Conservation (phyloP, 2,797 vertebrate genomes). For the Lepilemur ruficaudatus region DNA sequence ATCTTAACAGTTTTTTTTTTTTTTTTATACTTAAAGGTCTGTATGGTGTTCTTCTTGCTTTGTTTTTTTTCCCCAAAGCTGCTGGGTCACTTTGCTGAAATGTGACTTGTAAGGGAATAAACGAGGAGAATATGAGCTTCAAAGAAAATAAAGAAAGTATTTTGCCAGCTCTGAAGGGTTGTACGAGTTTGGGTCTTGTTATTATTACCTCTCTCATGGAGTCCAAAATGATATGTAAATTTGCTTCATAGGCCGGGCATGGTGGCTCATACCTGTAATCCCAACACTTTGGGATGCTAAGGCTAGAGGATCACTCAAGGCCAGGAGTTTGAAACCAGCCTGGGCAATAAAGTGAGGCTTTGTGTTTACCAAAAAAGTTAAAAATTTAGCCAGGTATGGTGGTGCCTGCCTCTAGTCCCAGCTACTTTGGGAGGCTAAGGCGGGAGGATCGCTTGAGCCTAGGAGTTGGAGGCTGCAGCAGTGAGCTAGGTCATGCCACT, state of each 20-base stretch:
- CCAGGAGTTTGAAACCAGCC: not conserved
- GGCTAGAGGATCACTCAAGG: not conserved
- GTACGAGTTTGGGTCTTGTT: not conserved
- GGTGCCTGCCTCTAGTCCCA: not conserved
- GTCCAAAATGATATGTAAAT: not conserved
- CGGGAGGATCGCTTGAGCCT: not conserved
- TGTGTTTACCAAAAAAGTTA: not conserved
- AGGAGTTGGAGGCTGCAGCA: not conserved
- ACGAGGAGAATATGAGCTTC: not conserved
- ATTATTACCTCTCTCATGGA: not conserved
- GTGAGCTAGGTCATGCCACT: not conserved
- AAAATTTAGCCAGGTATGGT: not conserved
- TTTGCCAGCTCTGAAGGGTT: not conserved
- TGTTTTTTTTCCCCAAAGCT: not conserved
- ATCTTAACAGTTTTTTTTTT: not conserved
- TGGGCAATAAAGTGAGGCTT: not conserved
- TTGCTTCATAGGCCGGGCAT: not conserved
- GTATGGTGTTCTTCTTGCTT: not conserved
- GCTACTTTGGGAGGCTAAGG: not conserved
- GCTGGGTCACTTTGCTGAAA: not conserved
- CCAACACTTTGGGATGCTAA: not conserved
- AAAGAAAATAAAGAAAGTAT: not conserved
- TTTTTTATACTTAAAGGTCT: not conserved
- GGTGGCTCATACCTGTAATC: not conserved
- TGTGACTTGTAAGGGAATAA: not conserved